Evolutionary conservation across 2,113 vertebrate species (phyloP).

Genomic region (Oreochromis tanganicae): DNA sequence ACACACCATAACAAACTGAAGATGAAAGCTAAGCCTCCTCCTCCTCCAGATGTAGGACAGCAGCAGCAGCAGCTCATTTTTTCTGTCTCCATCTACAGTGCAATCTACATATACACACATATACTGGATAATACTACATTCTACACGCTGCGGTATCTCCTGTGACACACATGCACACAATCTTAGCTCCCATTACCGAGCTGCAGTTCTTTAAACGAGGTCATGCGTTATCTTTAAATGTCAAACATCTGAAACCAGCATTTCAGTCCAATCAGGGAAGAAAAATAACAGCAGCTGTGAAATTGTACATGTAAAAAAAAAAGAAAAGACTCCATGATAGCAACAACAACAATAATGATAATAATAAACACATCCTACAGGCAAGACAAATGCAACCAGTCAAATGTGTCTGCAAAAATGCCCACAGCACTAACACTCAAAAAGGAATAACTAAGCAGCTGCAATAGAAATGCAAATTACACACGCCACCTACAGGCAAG

Average conservation of each 20-base stretch:
- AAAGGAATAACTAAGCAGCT: background rate
- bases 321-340: background rate
- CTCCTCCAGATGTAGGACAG: conserved; percentile 57
- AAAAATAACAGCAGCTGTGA: background rate
- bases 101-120: background rate
- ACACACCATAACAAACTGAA: conserved; percentile 18
- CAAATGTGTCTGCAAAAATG: background rate
- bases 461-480: background rate
- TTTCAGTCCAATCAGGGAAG: background rate
- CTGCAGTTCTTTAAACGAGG: background rate
- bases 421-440: background rate
- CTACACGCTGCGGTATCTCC: background rate
- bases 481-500: background rate
- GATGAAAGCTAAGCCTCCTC: conserved; percentile 57
- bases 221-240: background rate
- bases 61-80: conserved; percentile 6
- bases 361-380: background rate
- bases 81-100: background rate
- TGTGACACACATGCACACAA: background rate
- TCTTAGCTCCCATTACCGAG: background rate
- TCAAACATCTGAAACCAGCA: background rate
- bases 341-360: background rate
- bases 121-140: background rate
- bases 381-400: background rate
- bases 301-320: background rate